Conservation (phyloP, 2,888 invertebrate genomes). For the Leptura quadrifasciata region DNA sequence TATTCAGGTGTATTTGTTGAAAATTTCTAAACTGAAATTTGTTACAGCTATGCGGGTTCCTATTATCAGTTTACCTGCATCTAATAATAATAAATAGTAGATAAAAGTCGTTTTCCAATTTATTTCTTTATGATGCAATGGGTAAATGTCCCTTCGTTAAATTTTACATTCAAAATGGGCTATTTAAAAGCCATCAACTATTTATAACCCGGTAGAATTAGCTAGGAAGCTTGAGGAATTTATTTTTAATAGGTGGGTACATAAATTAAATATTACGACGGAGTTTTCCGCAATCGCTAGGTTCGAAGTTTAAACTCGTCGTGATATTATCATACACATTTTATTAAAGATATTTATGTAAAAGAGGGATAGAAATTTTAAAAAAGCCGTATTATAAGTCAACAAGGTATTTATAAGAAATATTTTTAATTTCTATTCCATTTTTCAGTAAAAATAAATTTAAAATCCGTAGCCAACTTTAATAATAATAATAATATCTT, state of each 20-base stretch:
- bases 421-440: too few relatives aligned
- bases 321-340: too few relatives aligned
- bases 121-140: conserved; percentile 21
- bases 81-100: conserved; percentile 4
- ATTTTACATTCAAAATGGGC: conserved; percentile 1
- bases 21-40: conserved; percentile 3
- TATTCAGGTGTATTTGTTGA: neutral
- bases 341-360: too few relatives aligned
- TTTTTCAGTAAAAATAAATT: too few relatives aligned
- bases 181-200: conserved; percentile 1
- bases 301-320: too few relatives aligned
- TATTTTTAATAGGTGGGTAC: neutral
- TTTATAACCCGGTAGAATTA: conserved; percentile 2
- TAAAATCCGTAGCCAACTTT: too few relatives aligned
- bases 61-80: conserved; percentile 4
- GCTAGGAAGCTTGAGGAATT: neutral
- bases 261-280: neutral
- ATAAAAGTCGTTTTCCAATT: conserved; percentile 23
- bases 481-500: too few relatives aligned
- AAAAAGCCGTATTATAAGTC: too few relatives aligned
- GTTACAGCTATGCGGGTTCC: conserved; percentile 9
- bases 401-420: too few relatives aligned
- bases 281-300: too few relatives aligned
- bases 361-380: too few relatives aligned
- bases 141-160: conserved; percentile 10